Evolutionary conservation across 2,797 vertebrate species (phyloP), one percentile per base, ranked within the genome.

Genomic region (Cryptoprocta ferox): DNA sequence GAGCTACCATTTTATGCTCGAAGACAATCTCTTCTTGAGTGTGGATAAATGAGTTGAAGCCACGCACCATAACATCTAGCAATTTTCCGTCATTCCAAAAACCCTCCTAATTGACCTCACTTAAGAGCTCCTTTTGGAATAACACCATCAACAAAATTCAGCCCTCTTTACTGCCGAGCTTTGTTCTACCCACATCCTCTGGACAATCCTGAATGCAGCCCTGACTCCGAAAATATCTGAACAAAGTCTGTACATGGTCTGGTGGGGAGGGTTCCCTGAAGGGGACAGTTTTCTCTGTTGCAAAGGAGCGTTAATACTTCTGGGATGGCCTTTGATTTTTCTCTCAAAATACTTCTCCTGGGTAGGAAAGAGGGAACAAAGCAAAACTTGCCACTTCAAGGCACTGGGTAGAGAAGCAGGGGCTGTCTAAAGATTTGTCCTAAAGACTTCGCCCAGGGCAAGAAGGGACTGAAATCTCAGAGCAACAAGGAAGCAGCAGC

Each of bases 181-280:
- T 16, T 48, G 65, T n/a, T 42, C 35, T 26, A 4, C 21, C 9
- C 0, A 4, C 37, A 12, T 0, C 3, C 8, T 65, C 21, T n/a
- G 4, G 32, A 7, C 19, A 32, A 2, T 37, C 2, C 30, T 42
- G 14, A 15, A 6, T n/a, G 65, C 3, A 48, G 53, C 11, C 7
- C 12, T 7, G 3, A 37, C 32, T 63, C 24, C 19, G 6, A 78
- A 68, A 50, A 39, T 19, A 56, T 6, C 4, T 24, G 24, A 65
- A 71, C 35, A 30, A 71, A 75, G 28, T 18, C 19, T 65, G 48
- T 26, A 26, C 21, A 59, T 73, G 73, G 10, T 3, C 56, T 37
- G 0, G 8, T 4, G 3, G 30, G 0, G 0, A n/a, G 14, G 14
- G 10, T 19, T 1, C 24, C 59, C 15, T 76, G 71, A 65, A 59